A percentile compares a stretch with the other conserved stretches of the same genome.
Conservation (phyloP, 2,888 invertebrate species). For the Aelia acuminata region DNA sequence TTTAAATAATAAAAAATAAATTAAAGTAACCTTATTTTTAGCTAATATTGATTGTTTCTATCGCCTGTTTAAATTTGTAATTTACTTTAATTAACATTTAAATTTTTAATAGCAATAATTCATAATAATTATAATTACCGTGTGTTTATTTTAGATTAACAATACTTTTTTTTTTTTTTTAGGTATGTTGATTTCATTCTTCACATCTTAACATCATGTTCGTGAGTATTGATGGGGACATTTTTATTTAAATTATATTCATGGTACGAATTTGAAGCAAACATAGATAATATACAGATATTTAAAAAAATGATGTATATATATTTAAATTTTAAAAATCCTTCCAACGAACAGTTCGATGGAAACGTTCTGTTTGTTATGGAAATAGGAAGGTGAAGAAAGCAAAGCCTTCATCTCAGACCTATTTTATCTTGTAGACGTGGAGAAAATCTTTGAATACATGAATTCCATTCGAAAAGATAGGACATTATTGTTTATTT, state of each 20-base stretch:
- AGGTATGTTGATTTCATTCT: not conserved
- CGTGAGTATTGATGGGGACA: not conserved
- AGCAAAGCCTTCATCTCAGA: not conserved
- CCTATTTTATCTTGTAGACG: not conserved
- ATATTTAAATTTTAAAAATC: not conserved
- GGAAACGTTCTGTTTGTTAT: not conserved
- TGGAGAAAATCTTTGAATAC: not conserved
- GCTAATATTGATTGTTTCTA: not conserved
- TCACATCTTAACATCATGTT: not conserved
- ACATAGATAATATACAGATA: too few relatives aligned
- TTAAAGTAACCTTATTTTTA: too few relatives aligned
- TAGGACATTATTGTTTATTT: not conserved
- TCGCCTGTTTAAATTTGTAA: not conserved
- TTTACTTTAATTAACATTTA: not conserved
- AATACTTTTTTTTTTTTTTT: not conserved
- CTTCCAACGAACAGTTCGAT: not conserved
- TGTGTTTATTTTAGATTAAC: too few relatives aligned
- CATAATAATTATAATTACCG: not conserved
- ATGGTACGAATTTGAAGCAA: too few relatives aligned
- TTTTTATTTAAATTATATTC: not conserved
- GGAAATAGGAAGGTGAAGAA: constrained; percentile 1
- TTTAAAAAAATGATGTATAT: too few relatives aligned
- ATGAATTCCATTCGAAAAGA: not conserved
- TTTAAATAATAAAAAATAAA: too few relatives aligned
- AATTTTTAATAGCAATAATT: not conserved